Conservation (phyloP, 2,888 invertebrate species). For the Ormyrus labotus region DNA sequence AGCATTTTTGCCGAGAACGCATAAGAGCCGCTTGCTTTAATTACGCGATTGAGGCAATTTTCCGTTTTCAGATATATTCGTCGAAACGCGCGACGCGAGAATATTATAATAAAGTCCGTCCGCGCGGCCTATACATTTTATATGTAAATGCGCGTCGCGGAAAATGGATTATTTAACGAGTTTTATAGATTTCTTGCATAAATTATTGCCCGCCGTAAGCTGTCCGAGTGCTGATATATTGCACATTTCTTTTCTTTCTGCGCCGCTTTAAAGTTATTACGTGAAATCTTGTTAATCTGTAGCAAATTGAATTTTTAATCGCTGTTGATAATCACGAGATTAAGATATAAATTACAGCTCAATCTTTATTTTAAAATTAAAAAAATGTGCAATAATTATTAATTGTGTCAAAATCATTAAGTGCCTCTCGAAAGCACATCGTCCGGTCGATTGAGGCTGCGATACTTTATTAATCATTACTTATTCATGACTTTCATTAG, state of each 20-base stretch:
- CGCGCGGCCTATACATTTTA: too few relatives aligned
- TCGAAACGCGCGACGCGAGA: too few relatives aligned
- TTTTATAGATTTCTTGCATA: constrained; percentile 29
- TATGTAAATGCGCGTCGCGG: not conserved
- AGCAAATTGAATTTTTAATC: constrained; percentile 43
- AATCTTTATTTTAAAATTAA: constrained; percentile 7
- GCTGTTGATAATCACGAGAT: constrained; percentile 9
- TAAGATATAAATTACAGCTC: constrained; percentile 34
- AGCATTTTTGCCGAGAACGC: too few relatives aligned
- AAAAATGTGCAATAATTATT: constrained; percentile 16
- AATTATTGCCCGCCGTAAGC: constrained; percentile 7
- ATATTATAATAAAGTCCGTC: too few relatives aligned
- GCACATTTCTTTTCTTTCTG: not conserved
- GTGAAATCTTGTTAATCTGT: constrained; percentile 10
- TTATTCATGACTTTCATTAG: constrained; percentile 47
- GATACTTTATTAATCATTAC: constrained; percentile 51
- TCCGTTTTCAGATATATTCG: too few relatives aligned
- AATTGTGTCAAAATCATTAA: constrained; percentile 43
- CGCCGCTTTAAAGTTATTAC: not conserved
- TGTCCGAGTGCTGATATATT: constrained; percentile 22
- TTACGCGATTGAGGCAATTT: too few relatives aligned
- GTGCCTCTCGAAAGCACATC: constrained; percentile 20
- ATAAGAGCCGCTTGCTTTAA: too few relatives aligned
- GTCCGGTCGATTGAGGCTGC: constrained; percentile 39
- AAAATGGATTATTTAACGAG: constrained; percentile 25